phyloP scores from a whole-genome alignment of 2,888 invertebrate species.

The Phyllotreta striolata region DNA sequence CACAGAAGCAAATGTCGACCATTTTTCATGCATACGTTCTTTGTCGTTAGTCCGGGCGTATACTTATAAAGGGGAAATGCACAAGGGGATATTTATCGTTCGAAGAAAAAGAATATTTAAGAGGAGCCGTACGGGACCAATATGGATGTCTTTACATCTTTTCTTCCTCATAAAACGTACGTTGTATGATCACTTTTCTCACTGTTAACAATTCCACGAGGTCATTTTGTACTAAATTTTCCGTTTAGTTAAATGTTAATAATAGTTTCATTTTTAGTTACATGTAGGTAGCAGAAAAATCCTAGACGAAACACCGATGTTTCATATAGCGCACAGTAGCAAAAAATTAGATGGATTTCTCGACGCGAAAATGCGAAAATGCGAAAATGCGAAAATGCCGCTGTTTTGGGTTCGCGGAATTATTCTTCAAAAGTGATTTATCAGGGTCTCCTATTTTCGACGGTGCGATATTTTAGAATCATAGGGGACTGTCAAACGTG shows the following conservation, averaged over 20 bases:
- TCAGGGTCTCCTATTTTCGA: constrained; percentile 11
- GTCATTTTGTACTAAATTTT: no score
- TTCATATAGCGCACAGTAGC: neutral
- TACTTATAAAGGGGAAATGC: constrained; percentile 20
- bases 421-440: constrained; percentile 18
- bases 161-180: no score
- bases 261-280: no score
- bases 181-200: no score
- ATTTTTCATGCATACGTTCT: constrained; percentile 41
- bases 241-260: no score
- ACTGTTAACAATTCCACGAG: no score
- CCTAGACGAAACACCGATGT: neutral
- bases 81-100: constrained; percentile 25
- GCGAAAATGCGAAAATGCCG: constrained; percentile 8
- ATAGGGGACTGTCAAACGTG: constrained; percentile 11
- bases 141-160: neutral
- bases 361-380: no score
- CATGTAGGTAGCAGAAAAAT: no score
- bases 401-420: constrained; percentile 5
- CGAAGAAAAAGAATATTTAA: constrained; percentile 9
- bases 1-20: constrained; percentile 36
- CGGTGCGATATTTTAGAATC: constrained; percentile 12
- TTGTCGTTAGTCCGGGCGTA: constrained; percentile 27
- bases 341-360: constrained; percentile 11
- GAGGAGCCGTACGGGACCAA: constrained; percentile 3